A percentile compares a stretch with the other conserved stretches of the same genome.
Conservation (phyloP, 2,888 invertebrate species). For the Campopleginae sp. region DNA sequence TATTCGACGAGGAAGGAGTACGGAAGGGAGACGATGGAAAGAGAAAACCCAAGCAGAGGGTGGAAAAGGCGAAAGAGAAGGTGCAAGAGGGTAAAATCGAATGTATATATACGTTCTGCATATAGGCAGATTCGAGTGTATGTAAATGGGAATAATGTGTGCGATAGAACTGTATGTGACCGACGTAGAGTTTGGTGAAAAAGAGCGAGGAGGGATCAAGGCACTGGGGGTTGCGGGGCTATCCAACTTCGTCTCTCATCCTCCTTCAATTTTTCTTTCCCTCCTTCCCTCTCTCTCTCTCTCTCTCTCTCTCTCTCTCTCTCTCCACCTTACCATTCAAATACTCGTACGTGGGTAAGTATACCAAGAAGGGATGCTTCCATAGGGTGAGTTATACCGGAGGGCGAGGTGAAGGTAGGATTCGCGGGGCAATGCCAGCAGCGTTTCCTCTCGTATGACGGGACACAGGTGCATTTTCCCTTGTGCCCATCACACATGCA, state of each 20-base stretch:
- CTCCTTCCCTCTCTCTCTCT: slow-evolving; percentile 25
- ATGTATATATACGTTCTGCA: slow-evolving; percentile 35
- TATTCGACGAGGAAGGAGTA: slow-evolving; percentile 39
- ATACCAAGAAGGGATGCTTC: slow-evolving; percentile 23
- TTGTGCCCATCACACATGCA: slow-evolving; percentile 41
- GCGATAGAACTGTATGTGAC: slow-evolving; percentile 60
- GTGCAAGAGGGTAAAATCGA: slow-evolving; percentile 20
- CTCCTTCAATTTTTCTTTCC: slow-evolving; percentile 28
- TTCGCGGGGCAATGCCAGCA: slow-evolving; percentile 54
- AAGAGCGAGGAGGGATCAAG: slow-evolving; percentile 19
- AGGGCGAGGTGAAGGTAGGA: slow-evolving; percentile 34
- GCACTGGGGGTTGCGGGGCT: slow-evolving; percentile 33
- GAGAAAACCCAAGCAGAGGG: background rate
- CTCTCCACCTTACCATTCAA: slow-evolving; percentile 31
- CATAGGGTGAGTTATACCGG: slow-evolving; percentile 40
- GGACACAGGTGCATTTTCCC: slow-evolving; percentile 70
- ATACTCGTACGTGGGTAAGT: slow-evolving; percentile 43
- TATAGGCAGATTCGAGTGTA: slow-evolving; percentile 58
- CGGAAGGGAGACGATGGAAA: background rate
- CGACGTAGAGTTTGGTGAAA: slow-evolving; percentile 30
- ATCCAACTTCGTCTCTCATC: slow-evolving; percentile 34
- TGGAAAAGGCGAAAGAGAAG: background rate
- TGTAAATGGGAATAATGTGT: slow-evolving; percentile 66
- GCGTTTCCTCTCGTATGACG: slow-evolving; percentile 65
- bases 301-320: slow-evolving; percentile 28